Evolutionary conservation across 2,888 invertebrate genomes (phyloP).

Genomic region (Atethmia centrago): DNA sequence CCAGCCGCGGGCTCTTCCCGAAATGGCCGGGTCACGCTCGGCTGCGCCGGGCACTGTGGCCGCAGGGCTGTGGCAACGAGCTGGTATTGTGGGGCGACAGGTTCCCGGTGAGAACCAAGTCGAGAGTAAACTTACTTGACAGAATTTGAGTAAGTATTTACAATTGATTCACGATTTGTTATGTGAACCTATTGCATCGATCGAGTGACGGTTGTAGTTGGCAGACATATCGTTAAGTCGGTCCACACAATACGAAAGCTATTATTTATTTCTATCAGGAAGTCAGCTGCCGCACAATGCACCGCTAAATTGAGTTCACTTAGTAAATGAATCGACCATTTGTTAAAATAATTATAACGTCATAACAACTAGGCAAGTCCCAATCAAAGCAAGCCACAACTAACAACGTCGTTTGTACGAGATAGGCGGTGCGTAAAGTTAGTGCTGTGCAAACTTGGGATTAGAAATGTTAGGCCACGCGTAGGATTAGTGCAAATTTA

Average conservation of each 20-base stretch:
- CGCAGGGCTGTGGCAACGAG: conserved; percentile 24
- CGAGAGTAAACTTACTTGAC: conserved; percentile 2
- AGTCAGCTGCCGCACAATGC: conserved; percentile 28
- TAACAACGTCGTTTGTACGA: conserved; percentile 19
- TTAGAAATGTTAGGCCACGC: conserved; percentile 12
- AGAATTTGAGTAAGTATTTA: conserved; percentile 25
- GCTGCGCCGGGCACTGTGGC: conserved; percentile 25
- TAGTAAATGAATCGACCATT: conserved; percentile 38
- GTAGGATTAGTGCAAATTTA: conserved; percentile 13
- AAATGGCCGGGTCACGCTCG: conserved; percentile 47
- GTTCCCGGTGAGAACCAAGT: conserved; percentile 33
- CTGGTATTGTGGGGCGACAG: conserved; percentile 38
- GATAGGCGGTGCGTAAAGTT: neutral
- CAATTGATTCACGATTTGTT: conserved; percentile 8
- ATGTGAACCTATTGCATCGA: conserved; percentile 17
- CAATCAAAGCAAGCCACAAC: conserved; percentile 37
- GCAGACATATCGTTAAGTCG: neutral
- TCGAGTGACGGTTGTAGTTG: conserved; percentile 13
- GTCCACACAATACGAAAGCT: conserved; percentile 5
- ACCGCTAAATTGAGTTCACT: conserved; percentile 11
- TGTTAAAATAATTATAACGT: conserved; percentile 21
- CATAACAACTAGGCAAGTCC: conserved; percentile 1
- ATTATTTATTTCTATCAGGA: conserved; percentile 16
- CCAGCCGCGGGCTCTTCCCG: conserved; percentile 45
- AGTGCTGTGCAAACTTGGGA: neutral